phyloP scores from a whole-genome alignment of 2,888 invertebrate species.

The Orthosia cruda region DNA sequence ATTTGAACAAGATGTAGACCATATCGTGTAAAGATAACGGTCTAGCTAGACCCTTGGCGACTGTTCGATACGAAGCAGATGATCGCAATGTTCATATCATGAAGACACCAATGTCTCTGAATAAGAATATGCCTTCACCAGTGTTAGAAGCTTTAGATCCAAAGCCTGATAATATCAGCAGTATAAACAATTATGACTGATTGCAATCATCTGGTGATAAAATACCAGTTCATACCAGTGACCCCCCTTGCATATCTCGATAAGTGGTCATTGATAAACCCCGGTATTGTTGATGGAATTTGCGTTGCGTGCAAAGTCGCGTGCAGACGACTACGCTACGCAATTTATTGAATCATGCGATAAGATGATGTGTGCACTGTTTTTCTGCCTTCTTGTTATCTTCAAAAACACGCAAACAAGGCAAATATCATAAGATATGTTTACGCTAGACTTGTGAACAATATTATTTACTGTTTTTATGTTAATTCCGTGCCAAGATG shows the following conservation, averaged over 20 bases:
- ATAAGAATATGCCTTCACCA: too few species aligned
- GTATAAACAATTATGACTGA: conserved; percentile 12
- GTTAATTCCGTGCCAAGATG: conserved; percentile 37
- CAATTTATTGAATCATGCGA: conserved; percentile 58
- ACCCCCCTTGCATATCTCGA: conserved; percentile 4
- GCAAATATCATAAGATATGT: conserved; percentile 10
- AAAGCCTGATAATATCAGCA: conserved; percentile 14
- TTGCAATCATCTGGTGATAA: conserved; percentile 28
- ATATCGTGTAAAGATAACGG: too few species aligned
- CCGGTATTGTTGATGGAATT: conserved; percentile 18
- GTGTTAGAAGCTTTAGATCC: not conserved
- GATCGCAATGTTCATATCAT: too few species aligned
- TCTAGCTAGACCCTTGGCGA: too few species aligned
- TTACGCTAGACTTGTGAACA: conserved; percentile 1
- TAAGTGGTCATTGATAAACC: conserved; percentile 48
- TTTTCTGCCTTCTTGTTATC: conserved; percentile 32
- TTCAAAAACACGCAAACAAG: conserved; percentile 35
- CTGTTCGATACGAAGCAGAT: too few species aligned
- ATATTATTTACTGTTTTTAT: conserved; percentile 22
- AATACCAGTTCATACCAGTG: conserved; percentile 33
- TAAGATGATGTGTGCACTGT: conserved; percentile 24
- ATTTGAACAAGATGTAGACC: too few species aligned
- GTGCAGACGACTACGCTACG: conserved; percentile 42
- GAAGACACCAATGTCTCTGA: too few species aligned
- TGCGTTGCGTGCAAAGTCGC: conserved; percentile 34